Evolutionary conservation across 2,888 invertebrate species (phyloP).

Genomic region (Orthosia gracilis): DNA sequence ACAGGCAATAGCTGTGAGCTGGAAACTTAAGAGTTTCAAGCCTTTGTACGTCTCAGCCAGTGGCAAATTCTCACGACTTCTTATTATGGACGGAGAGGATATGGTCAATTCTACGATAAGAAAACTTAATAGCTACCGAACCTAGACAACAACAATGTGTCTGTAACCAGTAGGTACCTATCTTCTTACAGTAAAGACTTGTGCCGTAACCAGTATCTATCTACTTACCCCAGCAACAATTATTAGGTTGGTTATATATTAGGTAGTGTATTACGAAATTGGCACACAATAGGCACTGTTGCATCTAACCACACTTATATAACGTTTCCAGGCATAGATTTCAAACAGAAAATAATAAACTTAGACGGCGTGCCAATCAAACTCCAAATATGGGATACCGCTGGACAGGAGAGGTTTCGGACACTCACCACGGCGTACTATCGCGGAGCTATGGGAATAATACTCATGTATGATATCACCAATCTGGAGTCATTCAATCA

Average conservation of each 20-base stretch:
- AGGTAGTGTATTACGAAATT: constrained; percentile 25
- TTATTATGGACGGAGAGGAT: neutral
- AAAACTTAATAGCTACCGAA: neutral
- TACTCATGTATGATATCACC: constrained; percentile 97
- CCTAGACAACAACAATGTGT: neutral
- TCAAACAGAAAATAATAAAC: constrained; percentile 97
- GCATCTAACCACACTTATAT: constrained; percentile 33
- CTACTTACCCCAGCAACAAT: constrained; percentile 5
- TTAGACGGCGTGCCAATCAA: constrained; percentile 96
- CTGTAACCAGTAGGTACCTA: neutral
- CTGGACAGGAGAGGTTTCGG: constrained; percentile 94
- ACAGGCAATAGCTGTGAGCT: too few species aligned
- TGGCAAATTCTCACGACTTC: neutral
- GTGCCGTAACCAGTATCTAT: constrained; percentile 6
- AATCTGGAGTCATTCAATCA: constrained; percentile 97
- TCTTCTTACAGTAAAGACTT: neutral
- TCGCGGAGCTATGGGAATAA: constrained; percentile 97
- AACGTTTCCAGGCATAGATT: constrained; percentile 94
- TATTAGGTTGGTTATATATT: constrained; percentile 21
- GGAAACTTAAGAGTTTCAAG: neutral
- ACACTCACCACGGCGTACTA: constrained; percentile 97
- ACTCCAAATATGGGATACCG: constrained; percentile 97
- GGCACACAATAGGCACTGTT: constrained; percentile 31
- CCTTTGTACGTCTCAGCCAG: neutral
- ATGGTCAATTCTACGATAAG: neutral